phyloP scores from a whole-genome alignment of 2,113 vertebrate genomes.

The Platycercus adscitus region DNA sequence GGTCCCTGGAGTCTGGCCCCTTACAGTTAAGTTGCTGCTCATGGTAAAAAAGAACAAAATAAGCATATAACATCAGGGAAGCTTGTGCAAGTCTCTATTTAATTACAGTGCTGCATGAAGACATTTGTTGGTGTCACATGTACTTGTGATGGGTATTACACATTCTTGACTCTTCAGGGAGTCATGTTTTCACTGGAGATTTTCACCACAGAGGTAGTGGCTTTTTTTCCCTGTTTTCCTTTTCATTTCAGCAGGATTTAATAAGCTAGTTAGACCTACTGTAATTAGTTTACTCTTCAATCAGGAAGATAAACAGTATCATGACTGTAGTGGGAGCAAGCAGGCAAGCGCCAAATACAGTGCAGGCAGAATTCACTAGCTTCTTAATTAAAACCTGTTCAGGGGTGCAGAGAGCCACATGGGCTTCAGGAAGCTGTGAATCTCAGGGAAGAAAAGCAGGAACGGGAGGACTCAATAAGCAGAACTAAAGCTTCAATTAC shows the following conservation, averaged over 20 bases:
- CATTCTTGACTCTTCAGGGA: slow-evolving; percentile 31
- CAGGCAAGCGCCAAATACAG: background rate
- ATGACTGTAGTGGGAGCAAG: slow-evolving; percentile 13
- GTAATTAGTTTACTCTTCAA: background rate
- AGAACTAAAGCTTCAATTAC: background rate
- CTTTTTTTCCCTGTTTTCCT: background rate
- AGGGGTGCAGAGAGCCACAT: background rate
- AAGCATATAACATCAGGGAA: background rate
- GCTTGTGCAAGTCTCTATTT: slow-evolving; percentile 50
- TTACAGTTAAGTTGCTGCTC: background rate
- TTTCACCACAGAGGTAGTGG: slow-evolving; percentile 29
- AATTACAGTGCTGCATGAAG: slow-evolving; percentile 45
- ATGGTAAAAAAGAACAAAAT: background rate
- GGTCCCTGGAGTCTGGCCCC: background rate
- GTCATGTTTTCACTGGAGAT: background rate
- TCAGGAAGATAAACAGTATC: background rate
- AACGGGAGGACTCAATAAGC: background rate
- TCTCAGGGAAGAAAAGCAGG: background rate
- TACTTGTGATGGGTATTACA: background rate
- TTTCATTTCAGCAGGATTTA: slow-evolving; percentile 1
- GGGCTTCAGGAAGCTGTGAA: background rate
- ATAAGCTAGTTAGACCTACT: slow-evolving; percentile 12
- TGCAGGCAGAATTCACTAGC: slow-evolving; percentile 15
- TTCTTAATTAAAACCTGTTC: background rate
- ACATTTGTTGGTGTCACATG: slow-evolving; percentile 6